Conservation (phyloP, 2,113 vertebrate species). For the Rhegmatorhina hoffmannsi region DNA sequence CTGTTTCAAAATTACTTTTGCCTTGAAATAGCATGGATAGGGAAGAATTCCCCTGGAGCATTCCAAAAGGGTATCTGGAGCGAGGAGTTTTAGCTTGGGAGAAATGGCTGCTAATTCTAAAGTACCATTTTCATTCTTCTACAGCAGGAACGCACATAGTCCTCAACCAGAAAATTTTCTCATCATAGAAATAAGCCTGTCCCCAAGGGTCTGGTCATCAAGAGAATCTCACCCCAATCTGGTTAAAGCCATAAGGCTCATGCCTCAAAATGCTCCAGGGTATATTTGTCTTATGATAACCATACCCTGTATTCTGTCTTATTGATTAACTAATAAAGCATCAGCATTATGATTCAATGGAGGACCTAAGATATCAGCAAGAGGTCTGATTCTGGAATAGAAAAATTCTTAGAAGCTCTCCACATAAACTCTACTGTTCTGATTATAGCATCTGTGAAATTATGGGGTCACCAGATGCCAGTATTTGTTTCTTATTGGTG, state of each 20-base stretch:
- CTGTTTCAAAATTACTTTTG: slow-evolving; percentile 11
- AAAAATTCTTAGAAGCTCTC: slow-evolving; percentile 6
- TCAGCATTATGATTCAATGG: slow-evolving; percentile 57
- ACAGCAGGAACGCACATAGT: slow-evolving; percentile 59
- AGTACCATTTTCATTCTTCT: slow-evolving; percentile 62
- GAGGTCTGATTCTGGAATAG: slow-evolving; percentile 13
- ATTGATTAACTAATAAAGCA: slow-evolving; percentile 77
- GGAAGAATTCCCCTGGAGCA: not conserved
- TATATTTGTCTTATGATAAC: slow-evolving; percentile 73
- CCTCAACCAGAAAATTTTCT: slow-evolving; percentile 62
- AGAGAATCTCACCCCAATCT: slow-evolving; percentile 71
- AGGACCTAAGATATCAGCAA: slow-evolving; percentile 44
- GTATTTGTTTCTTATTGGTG: slow-evolving; percentile 3
- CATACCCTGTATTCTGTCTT: slow-evolving; percentile 68
- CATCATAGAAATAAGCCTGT: slow-evolving; percentile 70
- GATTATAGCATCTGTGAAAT: not conserved
- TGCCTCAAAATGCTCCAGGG: slow-evolving; percentile 71
- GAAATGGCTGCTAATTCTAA: slow-evolving; percentile 65
- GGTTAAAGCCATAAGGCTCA: slow-evolving; percentile 69
- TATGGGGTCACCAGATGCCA: not conserved
- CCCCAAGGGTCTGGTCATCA: slow-evolving; percentile 70
- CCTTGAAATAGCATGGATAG: not conserved
- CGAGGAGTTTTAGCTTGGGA: not conserved
- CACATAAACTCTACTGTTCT: not conserved
- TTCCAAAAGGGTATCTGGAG: slow-evolving; percentile 13